Conservation (phyloP, 2,113 vertebrate genomes). For the Hipposideros armiger region DNA sequence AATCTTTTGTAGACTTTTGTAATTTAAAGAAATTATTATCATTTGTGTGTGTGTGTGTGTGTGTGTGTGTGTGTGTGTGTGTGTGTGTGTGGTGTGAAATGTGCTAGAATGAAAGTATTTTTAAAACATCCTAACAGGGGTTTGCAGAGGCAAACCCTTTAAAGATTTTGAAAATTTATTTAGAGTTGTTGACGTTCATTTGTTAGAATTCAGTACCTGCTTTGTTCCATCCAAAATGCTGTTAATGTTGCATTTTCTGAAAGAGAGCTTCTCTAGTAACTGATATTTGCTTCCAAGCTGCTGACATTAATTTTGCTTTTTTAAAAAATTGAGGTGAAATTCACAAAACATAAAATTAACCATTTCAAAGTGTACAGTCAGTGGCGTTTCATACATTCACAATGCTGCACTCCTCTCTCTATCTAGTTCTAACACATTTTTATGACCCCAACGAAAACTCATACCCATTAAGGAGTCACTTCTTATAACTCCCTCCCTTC, state of each 20-base stretch:
- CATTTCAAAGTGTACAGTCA: neutral
- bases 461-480: neutral
- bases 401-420: fast-evolving
- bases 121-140: neutral
- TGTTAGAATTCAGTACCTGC: neutral
- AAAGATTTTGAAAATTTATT: neutral
- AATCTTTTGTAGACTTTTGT: neutral
- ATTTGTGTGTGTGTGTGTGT: neutral
- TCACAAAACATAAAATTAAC: neutral
- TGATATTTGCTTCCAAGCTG: neutral
- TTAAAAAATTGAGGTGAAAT: neutral
- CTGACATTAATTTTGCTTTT: neutral
- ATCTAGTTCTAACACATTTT: neutral
- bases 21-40: neutral
- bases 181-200: neutral
- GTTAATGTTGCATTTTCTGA: neutral
- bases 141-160: neutral
- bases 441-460: neutral
- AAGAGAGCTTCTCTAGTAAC: neutral
- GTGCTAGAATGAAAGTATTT: neutral
- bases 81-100: neutral
- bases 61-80: neutral
- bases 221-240: neutral
- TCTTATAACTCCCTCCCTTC: neutral
- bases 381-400: neutral